Conservation (phyloP, 2,888 invertebrate genomes). For the Lasioglossum pauxillum region DNA sequence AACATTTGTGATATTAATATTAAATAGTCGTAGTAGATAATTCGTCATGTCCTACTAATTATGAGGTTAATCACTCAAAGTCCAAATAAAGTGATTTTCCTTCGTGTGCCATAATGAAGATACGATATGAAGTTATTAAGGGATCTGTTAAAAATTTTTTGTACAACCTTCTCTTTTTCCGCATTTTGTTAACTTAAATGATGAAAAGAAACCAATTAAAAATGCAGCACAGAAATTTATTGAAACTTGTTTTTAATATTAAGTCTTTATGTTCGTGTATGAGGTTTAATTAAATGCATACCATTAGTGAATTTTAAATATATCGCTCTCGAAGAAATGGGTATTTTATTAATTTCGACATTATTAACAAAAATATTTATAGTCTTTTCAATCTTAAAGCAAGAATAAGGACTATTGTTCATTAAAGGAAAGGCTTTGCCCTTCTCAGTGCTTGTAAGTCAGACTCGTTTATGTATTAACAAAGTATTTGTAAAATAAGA, state of each 20-base stretch:
- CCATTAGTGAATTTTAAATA: slow-evolving; percentile 12
- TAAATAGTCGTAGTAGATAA: slow-evolving; percentile 76
- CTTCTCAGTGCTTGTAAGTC: slow-evolving; percentile 13
- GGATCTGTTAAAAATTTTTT: slow-evolving; percentile 41
- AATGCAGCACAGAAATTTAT: slow-evolving; percentile 14
- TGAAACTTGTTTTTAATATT: slow-evolving; percentile 20
- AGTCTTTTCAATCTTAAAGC: slow-evolving; percentile 20
- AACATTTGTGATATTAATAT: slow-evolving; percentile 83
- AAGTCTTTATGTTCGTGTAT: slow-evolving; percentile 16
- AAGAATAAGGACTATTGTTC: slow-evolving; percentile 14
- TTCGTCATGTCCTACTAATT: slow-evolving; percentile 63
- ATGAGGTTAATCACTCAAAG: slow-evolving; percentile 52
- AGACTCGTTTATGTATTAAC: slow-evolving; percentile 25
- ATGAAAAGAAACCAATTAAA: slow-evolving; percentile 16
- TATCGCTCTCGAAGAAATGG: slow-evolving; percentile 7
- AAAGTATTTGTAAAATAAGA: slow-evolving; percentile 49
- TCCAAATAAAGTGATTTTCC: slow-evolving; percentile 62
- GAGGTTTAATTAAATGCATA: neutral
- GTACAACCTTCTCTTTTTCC: slow-evolving; percentile 22
- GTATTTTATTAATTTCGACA: slow-evolving; percentile 36
- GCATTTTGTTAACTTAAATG: slow-evolving; percentile 21
- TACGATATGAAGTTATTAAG: slow-evolving; percentile 47
- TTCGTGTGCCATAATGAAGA: slow-evolving; percentile 73
- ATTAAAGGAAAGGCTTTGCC: slow-evolving; percentile 4
- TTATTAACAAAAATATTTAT: slow-evolving; percentile 26